Conservation (phyloP, 2,888 invertebrate species). For the Ethmia dodecea region DNA sequence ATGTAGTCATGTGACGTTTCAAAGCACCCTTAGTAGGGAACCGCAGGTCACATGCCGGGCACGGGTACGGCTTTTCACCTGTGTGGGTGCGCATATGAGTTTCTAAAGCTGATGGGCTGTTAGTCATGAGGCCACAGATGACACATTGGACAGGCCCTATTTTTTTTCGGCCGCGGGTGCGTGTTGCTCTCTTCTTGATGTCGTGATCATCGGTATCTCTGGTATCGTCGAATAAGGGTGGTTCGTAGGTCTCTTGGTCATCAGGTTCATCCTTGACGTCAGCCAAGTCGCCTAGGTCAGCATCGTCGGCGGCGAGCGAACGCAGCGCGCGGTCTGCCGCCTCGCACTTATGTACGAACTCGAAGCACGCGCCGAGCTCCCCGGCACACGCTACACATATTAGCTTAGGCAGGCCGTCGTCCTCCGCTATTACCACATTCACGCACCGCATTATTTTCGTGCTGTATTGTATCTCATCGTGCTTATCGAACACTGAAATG, state of each 20-base stretch:
- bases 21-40: slow-evolving; percentile 52
- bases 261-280: slow-evolving; percentile 10
- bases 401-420: slow-evolving; percentile 51
- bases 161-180: slow-evolving; percentile 30
- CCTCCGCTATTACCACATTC: slow-evolving; percentile 41
- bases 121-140: slow-evolving; percentile 45
- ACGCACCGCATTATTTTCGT: slow-evolving; percentile 53
- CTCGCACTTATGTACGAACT: slow-evolving; percentile 55
- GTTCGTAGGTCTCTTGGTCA: slow-evolving; percentile 10
- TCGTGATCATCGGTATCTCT: slow-evolving; percentile 10
- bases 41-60: slow-evolving; percentile 40
- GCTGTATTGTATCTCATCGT: slow-evolving; percentile 44
- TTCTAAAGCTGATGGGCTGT: slow-evolving; percentile 50
- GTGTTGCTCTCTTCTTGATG: slow-evolving; percentile 20
- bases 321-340: slow-evolving; percentile 51
- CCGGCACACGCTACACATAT: slow-evolving; percentile 49
- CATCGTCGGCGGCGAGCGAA: slow-evolving; percentile 24
- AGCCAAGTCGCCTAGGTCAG: slow-evolving; percentile 24
- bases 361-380: slow-evolving; percentile 44
- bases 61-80: slow-evolving; percentile 57
- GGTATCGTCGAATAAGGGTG: slow-evolving; percentile 16
- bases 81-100: slow-evolving; percentile 61
- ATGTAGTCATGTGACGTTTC: slow-evolving; percentile 47
- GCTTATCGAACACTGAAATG: slow-evolving; percentile 45
- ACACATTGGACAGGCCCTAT: slow-evolving; percentile 46